These are phyloP conservation scores for Chelonus insularis DNA, from an alignment of 1,140 invertebrate species.

Conservation along the genomic window DNA sequence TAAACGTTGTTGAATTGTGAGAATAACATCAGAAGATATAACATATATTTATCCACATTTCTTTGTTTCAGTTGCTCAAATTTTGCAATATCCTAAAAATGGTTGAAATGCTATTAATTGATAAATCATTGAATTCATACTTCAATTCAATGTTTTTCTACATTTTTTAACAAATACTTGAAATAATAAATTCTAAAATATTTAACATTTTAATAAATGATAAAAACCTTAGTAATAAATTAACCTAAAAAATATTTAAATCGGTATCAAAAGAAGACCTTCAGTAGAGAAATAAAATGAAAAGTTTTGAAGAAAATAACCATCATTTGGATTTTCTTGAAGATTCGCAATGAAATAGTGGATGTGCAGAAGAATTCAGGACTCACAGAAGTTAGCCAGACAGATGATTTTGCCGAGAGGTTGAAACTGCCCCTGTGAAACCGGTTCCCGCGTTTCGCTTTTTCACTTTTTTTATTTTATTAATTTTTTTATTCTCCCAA, in stretches of 20 bases:
- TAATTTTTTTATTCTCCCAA: slow-evolving; percentile 6
- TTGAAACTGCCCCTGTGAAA: slow-evolving; percentile 27
- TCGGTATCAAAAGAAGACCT: neutral
- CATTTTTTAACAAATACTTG: neutral
- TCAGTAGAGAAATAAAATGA: neutral
- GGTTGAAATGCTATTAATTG: too few species aligned
- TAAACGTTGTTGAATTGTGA: slow-evolving; percentile 13
- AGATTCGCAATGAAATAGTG: slow-evolving; percentile 4
- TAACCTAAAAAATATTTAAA: too few species aligned
- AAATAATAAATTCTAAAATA: neutral
- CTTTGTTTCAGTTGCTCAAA: too few species aligned
- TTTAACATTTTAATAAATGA: neutral
- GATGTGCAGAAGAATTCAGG: slow-evolving; percentile 23
- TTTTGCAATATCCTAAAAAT: too few species aligned
- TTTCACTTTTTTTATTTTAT: slow-evolving; percentile 15
- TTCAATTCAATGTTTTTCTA: neutral
- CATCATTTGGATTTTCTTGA: neutral
- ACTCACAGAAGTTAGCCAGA: slow-evolving; percentile 27
- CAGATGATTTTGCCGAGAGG: slow-evolving; percentile 34
- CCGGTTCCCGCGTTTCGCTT: slow-evolving; percentile 27
- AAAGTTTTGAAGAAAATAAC: neutral
- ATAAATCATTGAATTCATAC: neutral
- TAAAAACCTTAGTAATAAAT: too few species aligned
- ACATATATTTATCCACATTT: neutral
- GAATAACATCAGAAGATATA: neutral